phyloP scores from a whole-genome alignment of 2,888 invertebrate genomes.

The Pterostichus madidus region DNA sequence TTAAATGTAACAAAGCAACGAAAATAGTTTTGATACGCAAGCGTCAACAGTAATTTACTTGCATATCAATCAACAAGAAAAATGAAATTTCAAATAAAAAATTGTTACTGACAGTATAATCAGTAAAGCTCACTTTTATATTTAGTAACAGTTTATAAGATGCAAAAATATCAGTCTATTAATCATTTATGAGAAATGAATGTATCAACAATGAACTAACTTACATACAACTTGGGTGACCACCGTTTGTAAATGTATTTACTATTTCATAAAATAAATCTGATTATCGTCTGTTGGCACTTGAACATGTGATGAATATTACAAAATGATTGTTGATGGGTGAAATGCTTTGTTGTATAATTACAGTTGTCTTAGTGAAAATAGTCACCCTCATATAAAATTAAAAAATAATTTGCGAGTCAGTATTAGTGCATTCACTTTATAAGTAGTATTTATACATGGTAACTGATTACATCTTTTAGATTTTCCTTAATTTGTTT shows the following conservation, averaged over 20 bases:
- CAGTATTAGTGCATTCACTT: conserved; percentile 45
- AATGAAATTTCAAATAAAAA: conserved; percentile 47
- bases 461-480: conserved; percentile 48
- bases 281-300: conserved; percentile 60
- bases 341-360: conserved; percentile 48
- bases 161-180: conserved; percentile 67
- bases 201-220: conserved; percentile 63
- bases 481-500: conserved; percentile 7
- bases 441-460: conserved; percentile 43
- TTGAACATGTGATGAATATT: conserved; percentile 58
- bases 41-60: conserved; percentile 64
- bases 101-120: conserved; percentile 46
- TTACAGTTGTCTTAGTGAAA: conserved; percentile 44
- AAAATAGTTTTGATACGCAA: conserved; percentile 60
- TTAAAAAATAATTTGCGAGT: conserved; percentile 31
- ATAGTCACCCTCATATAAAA: conserved; percentile 46
- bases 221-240: conserved; percentile 62
- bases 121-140: conserved; percentile 64
- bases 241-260: conserved; percentile 51
- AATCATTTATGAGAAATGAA: conserved; percentile 66
- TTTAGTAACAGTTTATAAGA: conserved; percentile 66
- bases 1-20: conserved; percentile 61
- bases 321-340: conserved; percentile 39
- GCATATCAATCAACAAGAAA: conserved; percentile 61
- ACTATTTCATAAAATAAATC: conserved; percentile 50